phyloP scores from a whole-genome alignment of 2,888 invertebrate genomes.

The Harpagoxenus sublaevis region DNA sequence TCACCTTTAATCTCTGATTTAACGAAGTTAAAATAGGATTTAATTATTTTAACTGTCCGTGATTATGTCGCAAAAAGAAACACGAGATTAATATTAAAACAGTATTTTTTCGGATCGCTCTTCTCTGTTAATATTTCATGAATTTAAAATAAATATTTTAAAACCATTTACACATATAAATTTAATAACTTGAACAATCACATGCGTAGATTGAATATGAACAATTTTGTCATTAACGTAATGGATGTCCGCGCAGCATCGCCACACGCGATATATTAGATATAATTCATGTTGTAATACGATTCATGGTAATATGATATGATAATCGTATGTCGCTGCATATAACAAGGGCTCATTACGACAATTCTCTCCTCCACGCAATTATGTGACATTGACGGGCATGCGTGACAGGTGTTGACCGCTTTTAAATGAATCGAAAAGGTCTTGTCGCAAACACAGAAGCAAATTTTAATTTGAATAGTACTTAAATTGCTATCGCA shows the following conservation, averaged over 20 bases:
- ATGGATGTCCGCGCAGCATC: neutral
- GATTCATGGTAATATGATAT: conserved; percentile 1
- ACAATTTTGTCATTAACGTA: conserved; percentile 4
- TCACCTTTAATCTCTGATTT: neutral
- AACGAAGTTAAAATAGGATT: neutral
- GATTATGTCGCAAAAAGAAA: neutral
- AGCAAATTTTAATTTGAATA: conserved; percentile 12
- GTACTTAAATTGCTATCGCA: neutral
- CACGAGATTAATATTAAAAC: neutral
- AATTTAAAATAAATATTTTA: neutral
- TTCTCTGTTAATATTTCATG: neutral
- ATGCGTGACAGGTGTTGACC: neutral
- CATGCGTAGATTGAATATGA: neutral
- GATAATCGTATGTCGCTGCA: neutral
- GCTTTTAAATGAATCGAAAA: neutral
- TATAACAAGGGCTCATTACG: neutral
- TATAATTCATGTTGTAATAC: conserved; percentile 2
- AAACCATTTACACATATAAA: neutral
- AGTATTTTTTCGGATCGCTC: neutral
- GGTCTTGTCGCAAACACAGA: neutral
- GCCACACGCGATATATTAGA: neutral
- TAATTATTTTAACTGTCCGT: neutral
- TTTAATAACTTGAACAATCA: neutral
- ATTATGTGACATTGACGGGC: neutral
- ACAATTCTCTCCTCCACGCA: neutral